Conservation (phyloP, 2,888 invertebrate species). For the Aporophyla lueneburgensis region DNA sequence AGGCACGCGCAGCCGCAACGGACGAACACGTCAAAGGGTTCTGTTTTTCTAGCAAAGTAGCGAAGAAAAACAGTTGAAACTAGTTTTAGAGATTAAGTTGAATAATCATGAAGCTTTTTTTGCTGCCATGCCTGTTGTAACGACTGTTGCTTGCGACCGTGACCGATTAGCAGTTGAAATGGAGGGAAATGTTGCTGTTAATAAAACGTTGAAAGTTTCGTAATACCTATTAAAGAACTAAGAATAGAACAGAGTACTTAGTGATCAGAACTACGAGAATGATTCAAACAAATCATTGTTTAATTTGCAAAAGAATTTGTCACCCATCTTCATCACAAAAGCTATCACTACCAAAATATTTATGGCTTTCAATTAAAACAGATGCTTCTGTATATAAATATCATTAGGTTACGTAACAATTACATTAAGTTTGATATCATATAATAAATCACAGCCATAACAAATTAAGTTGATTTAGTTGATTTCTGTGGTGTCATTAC, state of each 20-base stretch:
- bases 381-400: conserved; percentile 19
- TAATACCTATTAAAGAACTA: conserved; percentile 4
- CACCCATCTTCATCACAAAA: neutral
- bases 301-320: neutral
- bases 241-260: neutral
- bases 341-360: neutral
- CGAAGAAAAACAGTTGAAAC: conserved; percentile 51
- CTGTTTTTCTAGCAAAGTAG: conserved; percentile 43
- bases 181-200: conserved; percentile 34
- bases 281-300: neutral
- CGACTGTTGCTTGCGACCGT: conserved; percentile 44
- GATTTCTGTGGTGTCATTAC: conserved; percentile 19
- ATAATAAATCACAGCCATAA: conserved; percentile 25
- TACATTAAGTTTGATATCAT: conserved; percentile 22
- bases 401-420: conserved; percentile 25
- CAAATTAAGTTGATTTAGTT: no score
- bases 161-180: conserved; percentile 39
- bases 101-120: conserved; percentile 45
- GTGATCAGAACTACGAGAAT: neutral
- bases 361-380: conserved; percentile 18
- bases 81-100: conserved; percentile 52
- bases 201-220: conserved; percentile 24
- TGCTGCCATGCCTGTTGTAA: conserved; percentile 39
- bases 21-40: conserved; percentile 57
- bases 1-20: conserved; percentile 82